These are phyloP conservation scores for Dicerorhinus sumatrensis DNA, from an alignment of 2,113 vertebrate species.

Conservation along the genomic window DNA sequence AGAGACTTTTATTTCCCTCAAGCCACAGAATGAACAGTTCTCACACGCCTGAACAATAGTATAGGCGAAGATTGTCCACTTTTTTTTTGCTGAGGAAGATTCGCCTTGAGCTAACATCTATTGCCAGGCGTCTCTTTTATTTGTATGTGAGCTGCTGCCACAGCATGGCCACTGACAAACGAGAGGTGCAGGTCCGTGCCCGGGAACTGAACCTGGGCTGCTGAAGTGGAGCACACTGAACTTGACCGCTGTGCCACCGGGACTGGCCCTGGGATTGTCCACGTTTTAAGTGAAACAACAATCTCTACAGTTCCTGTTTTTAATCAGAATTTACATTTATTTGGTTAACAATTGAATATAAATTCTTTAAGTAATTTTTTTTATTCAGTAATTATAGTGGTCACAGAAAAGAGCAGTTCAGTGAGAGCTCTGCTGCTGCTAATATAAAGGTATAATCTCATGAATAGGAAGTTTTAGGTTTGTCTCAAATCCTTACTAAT, in stretches of 20 bases:
- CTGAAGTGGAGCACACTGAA: too few species aligned
- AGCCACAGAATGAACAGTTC: not conserved
- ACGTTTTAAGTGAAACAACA: not conserved
- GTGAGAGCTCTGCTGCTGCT: not conserved
- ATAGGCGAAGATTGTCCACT: not conserved
- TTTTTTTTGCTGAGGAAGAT: too few species aligned
- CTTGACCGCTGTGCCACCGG: too few species aligned
- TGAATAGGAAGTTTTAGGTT: not conserved
- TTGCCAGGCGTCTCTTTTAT: too few species aligned
- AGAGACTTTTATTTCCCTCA: not conserved
- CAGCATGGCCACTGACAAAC: too few species aligned
- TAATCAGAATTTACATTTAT: constrained; percentile 35
- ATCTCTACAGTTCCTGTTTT: not conserved
- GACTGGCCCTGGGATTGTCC: not conserved
- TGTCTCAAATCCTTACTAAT: not conserved
- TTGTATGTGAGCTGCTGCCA: too few species aligned
- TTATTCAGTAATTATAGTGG: not conserved
- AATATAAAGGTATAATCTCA: not conserved
- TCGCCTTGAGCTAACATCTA: too few species aligned
- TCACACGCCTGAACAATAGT: not conserved
- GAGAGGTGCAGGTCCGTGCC: too few species aligned
- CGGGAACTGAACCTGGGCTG: too few species aligned
- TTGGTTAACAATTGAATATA: not conserved
- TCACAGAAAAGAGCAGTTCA: not conserved
- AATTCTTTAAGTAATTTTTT: constrained; percentile 29